Conservation (phyloP, 2,888 invertebrate genomes). For the Mimachlamys varia region DNA sequence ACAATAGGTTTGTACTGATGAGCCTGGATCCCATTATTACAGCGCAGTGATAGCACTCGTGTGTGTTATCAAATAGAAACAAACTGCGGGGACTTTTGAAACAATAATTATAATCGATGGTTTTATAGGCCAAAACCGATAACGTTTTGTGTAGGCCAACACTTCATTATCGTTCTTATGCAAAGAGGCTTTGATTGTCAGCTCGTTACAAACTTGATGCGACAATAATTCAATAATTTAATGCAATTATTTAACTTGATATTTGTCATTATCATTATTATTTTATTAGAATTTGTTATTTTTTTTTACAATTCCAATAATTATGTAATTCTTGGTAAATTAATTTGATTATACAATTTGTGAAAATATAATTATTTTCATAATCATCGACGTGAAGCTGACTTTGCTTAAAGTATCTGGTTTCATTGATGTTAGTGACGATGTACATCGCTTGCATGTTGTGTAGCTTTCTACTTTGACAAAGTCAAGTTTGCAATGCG, state of each 20-base stretch:
- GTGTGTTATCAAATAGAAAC: neutral
- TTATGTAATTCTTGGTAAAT: too few relatives aligned
- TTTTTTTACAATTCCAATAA: too few relatives aligned
- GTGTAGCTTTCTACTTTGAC: neutral
- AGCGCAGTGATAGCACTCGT: neutral
- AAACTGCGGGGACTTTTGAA: neutral
- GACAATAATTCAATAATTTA: too few relatives aligned
- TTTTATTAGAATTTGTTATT: too few relatives aligned
- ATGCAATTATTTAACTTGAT: too few relatives aligned
- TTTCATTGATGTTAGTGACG: neutral
- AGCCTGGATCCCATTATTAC: too few relatives aligned
- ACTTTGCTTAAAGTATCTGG: neutral
- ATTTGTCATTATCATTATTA: too few relatives aligned
- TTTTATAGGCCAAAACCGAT: neutral
- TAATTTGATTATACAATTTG: too few relatives aligned
- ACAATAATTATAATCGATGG: neutral
- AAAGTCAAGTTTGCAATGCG: neutral
- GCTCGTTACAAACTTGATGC: too few relatives aligned
- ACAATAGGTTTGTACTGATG: too few relatives aligned
- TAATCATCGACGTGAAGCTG: neutral
- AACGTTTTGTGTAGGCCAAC: neutral
- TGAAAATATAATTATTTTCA: too few relatives aligned
- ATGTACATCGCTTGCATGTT: neutral
- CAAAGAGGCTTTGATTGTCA: neutral
- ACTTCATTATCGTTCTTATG: neutral